phyloP scores from a whole-genome alignment of 2,888 invertebrate species.

The Diarsia rubi region DNA sequence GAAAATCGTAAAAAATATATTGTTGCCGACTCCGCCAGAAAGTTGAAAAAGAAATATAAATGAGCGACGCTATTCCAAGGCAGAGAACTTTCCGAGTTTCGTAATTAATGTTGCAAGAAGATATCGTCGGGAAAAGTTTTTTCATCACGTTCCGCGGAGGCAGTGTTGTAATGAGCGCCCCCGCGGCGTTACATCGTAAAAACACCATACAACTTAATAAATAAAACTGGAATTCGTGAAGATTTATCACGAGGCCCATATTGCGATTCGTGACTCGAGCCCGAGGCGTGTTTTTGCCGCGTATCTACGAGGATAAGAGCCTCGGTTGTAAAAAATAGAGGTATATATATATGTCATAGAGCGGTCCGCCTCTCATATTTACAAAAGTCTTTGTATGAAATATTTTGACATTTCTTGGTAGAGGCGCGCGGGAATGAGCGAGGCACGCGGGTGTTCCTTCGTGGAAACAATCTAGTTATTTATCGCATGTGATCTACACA shows the following conservation, averaged over 20 bases:
- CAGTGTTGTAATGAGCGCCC: constrained; percentile 86
- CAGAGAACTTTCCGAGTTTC: constrained; percentile 80
- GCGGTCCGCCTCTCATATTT: constrained; percentile 80
- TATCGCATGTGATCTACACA: constrained; percentile 71
- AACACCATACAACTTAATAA: constrained; percentile 90
- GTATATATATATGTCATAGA: constrained; percentile 81
- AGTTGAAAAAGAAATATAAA: constrained; percentile 79
- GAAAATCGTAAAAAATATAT: constrained; percentile 86
- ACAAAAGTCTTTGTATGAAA: constrained; percentile 82
- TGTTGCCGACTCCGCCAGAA: constrained; percentile 70
- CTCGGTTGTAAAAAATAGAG: constrained; percentile 81
- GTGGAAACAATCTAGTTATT: constrained; percentile 77
- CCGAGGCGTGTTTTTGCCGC: constrained; percentile 81
- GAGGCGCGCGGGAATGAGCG: constrained; percentile 70
- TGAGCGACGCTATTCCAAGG: constrained; percentile 68
- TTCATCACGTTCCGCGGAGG: constrained; percentile 85
- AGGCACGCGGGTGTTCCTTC: constrained; percentile 79
- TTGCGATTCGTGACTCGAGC: constrained; percentile 84
- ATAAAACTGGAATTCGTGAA: constrained; percentile 88
- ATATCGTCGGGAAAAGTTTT: constrained; percentile 88
- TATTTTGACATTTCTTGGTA: constrained; percentile 90
- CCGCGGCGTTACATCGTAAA: constrained; percentile 88
- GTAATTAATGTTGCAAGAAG: constrained; percentile 90
- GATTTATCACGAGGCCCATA: constrained; percentile 87
- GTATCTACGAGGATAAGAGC: constrained; percentile 74